These are phyloP conservation scores for Parasteatoda tepidariorum DNA, from an alignment of 1,140 invertebrate genomes.

Conservation along the genomic window DNA sequence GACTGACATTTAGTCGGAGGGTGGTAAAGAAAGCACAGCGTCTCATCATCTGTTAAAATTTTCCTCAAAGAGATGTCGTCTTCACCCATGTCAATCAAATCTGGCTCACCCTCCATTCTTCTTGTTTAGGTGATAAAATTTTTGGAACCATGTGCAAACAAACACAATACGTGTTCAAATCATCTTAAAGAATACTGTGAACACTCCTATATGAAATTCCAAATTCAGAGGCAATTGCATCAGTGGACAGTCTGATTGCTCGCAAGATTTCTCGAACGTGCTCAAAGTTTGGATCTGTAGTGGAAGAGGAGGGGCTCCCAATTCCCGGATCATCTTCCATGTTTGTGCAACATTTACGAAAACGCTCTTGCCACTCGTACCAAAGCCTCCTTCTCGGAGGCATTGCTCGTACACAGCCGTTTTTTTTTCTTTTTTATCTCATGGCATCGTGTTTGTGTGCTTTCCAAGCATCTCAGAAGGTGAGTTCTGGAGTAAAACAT, in stretches of 20 bases:
- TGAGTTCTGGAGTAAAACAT: neutral
- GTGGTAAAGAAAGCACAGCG: neutral
- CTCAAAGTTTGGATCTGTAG: neutral
- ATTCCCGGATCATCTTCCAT: neutral
- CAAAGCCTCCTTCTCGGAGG: too few relatives aligned
- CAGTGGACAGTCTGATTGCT: neutral
- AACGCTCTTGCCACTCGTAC: neutral
- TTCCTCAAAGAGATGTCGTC: neutral
- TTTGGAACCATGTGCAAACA: neutral
- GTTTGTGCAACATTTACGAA: neutral
- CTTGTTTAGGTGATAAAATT: neutral
- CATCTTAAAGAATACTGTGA: neutral
- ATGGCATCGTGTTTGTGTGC: neutral
- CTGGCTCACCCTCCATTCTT: neutral
- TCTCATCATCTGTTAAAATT: neutral
- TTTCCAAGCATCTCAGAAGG: neutral
- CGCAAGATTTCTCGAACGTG: neutral
- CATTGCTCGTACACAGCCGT: too few relatives aligned
- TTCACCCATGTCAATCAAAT: neutral
- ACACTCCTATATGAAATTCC: neutral
- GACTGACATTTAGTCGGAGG: neutral
- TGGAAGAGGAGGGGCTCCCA: neutral
- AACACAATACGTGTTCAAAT: neutral
- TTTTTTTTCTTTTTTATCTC: neutral
- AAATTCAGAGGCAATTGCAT: neutral